These are phyloP conservation scores for Rotaria macrura DNA, from an alignment of 2,888 invertebrate species.

Conservation along the genomic window DNA sequence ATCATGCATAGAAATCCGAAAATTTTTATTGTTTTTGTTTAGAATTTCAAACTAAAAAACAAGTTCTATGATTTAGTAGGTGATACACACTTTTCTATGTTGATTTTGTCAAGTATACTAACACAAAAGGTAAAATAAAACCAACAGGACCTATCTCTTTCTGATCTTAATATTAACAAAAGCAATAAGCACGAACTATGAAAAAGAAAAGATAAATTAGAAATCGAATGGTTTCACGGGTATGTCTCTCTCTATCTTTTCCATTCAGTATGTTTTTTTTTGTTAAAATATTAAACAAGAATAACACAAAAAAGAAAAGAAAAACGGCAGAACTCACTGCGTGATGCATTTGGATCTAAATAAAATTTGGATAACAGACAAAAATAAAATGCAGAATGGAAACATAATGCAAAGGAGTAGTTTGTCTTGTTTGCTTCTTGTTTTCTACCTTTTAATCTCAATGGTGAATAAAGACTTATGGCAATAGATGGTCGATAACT, in stretches of 20 bases:
- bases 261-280: neutral
- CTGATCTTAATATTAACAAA: neutral
- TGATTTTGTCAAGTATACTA: neutral
- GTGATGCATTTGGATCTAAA: conserved; percentile 22
- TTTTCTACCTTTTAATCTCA: conserved; percentile 14
- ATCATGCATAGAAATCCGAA: neutral
- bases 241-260: neutral
- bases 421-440: neutral
- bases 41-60: neutral
- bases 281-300: neutral
- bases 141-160: neutral
- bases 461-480: conserved; percentile 16
- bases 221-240: too few relatives aligned
- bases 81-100: neutral
- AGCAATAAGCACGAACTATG: neutral
- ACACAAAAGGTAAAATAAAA: neutral
- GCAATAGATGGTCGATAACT: conserved; percentile 14
- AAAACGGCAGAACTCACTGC: neutral
- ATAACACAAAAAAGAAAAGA: neutral
- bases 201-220: neutral
- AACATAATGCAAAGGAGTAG: neutral
- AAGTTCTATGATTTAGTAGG: neutral
- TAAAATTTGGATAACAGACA: neutral
- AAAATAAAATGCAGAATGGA: neutral
- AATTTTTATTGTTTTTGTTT: neutral